Evolutionary conservation across 2,113 vertebrate genomes (phyloP).

Genomic region (Ellobius talpinus): DNA sequence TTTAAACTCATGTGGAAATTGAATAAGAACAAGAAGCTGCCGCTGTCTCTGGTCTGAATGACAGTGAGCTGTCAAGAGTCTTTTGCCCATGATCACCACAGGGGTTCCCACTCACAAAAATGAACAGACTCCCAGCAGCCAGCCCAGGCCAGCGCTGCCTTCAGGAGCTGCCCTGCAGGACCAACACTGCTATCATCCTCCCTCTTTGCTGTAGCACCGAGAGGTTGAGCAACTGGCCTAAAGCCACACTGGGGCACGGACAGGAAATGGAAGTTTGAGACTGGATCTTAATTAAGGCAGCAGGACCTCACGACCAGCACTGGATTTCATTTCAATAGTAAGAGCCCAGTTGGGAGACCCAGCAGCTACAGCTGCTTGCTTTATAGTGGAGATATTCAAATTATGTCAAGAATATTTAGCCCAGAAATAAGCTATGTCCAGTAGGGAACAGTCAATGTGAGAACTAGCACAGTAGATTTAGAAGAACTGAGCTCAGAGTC

Average conservation of each 20-base stretch:
- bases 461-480: rapidly evolving
- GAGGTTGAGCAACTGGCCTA: not conserved
- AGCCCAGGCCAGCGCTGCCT: too few species aligned
- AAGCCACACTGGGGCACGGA: not conserved
- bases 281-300: not conserved
- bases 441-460: not conserved
- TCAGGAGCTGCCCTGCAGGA: too few species aligned
- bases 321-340: not conserved
- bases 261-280: too few species aligned
- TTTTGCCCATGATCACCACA: too few species aligned
- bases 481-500: not conserved
- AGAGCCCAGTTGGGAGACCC: not conserved
- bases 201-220: not conserved
- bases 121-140: too few species aligned
- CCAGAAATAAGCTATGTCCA: not conserved
- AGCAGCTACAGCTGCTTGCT: not conserved
- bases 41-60: too few species aligned
- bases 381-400: not conserved
- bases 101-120: too few species aligned
- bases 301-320: not conserved
- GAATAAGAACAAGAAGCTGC: too few species aligned
- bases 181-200: not conserved
- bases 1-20: too few species aligned
- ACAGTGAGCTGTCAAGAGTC: too few species aligned
- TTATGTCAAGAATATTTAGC: not conserved